Base-by-base conservation (phyloP, 1,140 invertebrate species). In the Sarcophaga peregrina region DNA sequence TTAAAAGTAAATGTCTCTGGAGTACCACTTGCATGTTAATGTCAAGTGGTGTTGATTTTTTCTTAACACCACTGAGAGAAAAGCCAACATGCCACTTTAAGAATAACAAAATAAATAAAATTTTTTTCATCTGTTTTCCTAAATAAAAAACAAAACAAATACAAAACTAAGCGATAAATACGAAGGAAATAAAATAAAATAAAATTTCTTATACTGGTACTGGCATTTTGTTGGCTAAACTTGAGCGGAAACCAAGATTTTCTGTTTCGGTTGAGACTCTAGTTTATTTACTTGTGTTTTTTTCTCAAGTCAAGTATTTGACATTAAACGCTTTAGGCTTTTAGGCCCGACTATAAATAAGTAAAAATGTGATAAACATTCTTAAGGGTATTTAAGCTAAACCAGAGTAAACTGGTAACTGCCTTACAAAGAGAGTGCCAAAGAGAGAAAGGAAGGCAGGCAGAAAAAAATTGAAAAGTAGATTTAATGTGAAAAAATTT, bases 11-110 rank as follows among this genome's bases (percentile, higher is more conserved):
- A 68, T 68, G 62, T 68, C 62, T 68, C 62, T 68, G 20, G 62
- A 68, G 62, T 68, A 20, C 62, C 62, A 68, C 62, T 68, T 68
- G 62, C 62, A 68, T 68, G 62, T 68, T 68, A 68, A 68, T 68
- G 62, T 20, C 62, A 68, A 68, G 62, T 68, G 62, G 62, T 68
- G 62, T 68, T 68, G 62, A 68, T 68, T 68, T 68, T 68, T 68
- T 68, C 20, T 68, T 68, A 68, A 68, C 62, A 68, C 62, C 62
- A 68, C 50, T 5, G 13, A 52, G 25, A 37, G 25, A 37, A 37
- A 37, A 62, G 7, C 62, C n/a, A 68, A 68, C 62, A 3, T 20
- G n/a, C 62, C 17, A 68, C 25, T 37, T 37, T 37, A 37, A 37
- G 25, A 37, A 68, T 20, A 20, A 25, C 17, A 20, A 68, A 68